Base-by-base conservation (phyloP, 2,797 vertebrate species). In the Hoplostethus atlanticus region DNA sequence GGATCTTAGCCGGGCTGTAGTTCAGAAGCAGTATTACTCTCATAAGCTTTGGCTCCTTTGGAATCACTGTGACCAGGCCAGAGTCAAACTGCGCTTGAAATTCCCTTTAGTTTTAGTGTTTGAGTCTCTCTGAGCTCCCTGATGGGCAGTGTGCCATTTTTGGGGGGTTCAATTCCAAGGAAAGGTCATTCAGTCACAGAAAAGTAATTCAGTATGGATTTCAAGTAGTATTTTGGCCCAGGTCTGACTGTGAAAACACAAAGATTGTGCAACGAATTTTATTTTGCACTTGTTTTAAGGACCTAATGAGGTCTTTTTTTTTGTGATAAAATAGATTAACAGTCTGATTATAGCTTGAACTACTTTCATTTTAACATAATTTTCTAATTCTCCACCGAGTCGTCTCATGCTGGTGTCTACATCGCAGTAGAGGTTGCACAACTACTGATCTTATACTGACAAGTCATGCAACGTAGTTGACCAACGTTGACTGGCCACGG, bases 271-370 rank as follows among this genome's bases (percentile, higher is more conserved):
- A 75, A 42, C 0, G 5, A 46, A 1, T 64, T 85, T 79, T 34
- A 36, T 57, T 67, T 83, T 75, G 63, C 59, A 48, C 42, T 63
- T 71, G 47, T 78, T 83, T 82, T 68, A 56, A 81, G 83, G 66
- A 68, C 50, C 51, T 53, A 25, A 62, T 84, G 42, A 71, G 60
- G 62, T 75, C 70, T 4, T 60, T 62, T 48, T 48, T 44, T 67
- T 51, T 64, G 56, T 73, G 55, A 78, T 38, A n/a, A 48, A 55
- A 58, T 69, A 71, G 11, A 77, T 59, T 28, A 64, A 80, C 31
- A 61, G 68, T 81, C 31, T 60, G 50, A 75, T 64, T 2, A 15
- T 62, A 62, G 78, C 79, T 71, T 68, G 16, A 76, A 46, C 10
- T 73, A 6, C 67, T 79, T 79, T 77, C 30, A 62, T 58, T 78